Conservation (phyloP, 2,797 vertebrate species). For the Fratercula arctica region DNA sequence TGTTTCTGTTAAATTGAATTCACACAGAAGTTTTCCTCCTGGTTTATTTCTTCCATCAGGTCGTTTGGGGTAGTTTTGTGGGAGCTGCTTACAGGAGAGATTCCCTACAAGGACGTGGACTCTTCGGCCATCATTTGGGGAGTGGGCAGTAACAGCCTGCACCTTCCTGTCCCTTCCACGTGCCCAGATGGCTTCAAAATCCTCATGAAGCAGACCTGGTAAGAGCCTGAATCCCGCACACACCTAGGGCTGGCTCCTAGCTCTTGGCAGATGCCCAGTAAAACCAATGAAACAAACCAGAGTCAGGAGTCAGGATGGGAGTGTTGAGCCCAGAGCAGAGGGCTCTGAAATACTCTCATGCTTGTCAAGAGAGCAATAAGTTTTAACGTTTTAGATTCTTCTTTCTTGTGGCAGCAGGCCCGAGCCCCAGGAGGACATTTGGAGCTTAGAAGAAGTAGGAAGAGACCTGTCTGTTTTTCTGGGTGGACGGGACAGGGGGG, state of each 20-base stretch:
- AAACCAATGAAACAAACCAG: neutral
- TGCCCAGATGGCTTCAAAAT: constrained; percentile 99
- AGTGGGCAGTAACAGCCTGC: constrained; percentile 97
- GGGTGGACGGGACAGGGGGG: neutral
- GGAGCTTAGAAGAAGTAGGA: neutral
- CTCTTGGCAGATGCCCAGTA: neutral
- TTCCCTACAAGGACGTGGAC: constrained; percentile 98
- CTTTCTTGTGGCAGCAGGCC: neutral
- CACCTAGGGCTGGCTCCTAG: neutral
- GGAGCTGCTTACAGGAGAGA: constrained; percentile 97
- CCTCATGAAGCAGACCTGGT: constrained; percentile 99
- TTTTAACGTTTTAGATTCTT: neutral
- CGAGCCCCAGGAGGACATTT: neutral
- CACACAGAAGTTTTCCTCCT: neutral
- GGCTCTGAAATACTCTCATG: neutral
- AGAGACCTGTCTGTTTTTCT: neutral
- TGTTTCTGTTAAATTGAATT: neutral
- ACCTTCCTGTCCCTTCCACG: constrained; percentile 97
- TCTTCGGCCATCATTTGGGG: constrained; percentile 99
- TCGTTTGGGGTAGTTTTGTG: constrained; percentile 98
- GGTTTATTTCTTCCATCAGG: constrained; percentile 74
- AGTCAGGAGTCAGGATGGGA: neutral
- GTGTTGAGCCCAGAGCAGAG: neutral
- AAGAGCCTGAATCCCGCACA: constrained; percentile 43
- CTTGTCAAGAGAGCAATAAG: neutral